These are phyloP conservation scores for Pocillopora damicornis DNA, from an alignment of 64 coral and sea anemone genomes.

Conservation along the genomic window DNA sequence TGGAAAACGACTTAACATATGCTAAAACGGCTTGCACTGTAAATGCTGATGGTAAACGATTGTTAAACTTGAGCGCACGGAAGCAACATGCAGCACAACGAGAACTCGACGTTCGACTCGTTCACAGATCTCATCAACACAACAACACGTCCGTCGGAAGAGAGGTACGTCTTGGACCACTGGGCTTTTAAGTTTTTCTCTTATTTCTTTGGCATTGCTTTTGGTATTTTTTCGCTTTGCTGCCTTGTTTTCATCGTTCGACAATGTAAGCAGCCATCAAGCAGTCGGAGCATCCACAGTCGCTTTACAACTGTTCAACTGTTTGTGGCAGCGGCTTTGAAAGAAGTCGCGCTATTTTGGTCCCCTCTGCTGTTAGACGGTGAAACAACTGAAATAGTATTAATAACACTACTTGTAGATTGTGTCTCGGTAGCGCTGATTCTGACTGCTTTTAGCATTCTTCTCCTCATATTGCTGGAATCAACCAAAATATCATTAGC, in stretches of 20 bases:
- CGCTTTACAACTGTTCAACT: constrained; percentile 9
- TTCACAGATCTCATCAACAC: neutral
- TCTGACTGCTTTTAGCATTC: constrained; percentile 30
- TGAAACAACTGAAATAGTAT: neutral
- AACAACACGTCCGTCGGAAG: neutral
- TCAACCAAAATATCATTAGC: constrained; percentile 16
- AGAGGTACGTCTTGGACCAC: neutral
- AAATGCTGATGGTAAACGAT: neutral
- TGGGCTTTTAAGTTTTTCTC: constrained; percentile 12
- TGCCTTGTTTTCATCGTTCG: neutral
- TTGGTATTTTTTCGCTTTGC: constrained; percentile 12
- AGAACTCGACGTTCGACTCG: neutral
- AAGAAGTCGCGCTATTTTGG: constrained; percentile 5
- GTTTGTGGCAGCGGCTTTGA: constrained; percentile 10
- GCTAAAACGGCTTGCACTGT: neutral
- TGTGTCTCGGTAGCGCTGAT: neutral
- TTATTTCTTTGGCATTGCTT: neutral
- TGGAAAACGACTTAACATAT: neutral
- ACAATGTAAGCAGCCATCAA: neutral
- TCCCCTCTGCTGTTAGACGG: neutral
- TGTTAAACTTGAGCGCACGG: neutral
- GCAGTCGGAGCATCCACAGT: neutral
- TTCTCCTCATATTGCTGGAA: constrained; percentile 41
- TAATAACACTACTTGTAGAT: neutral
- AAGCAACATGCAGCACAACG: neutral